Evolutionary conservation across 2,888 invertebrate species (phyloP).

Genomic region (Drosophila lacicola): DNA sequence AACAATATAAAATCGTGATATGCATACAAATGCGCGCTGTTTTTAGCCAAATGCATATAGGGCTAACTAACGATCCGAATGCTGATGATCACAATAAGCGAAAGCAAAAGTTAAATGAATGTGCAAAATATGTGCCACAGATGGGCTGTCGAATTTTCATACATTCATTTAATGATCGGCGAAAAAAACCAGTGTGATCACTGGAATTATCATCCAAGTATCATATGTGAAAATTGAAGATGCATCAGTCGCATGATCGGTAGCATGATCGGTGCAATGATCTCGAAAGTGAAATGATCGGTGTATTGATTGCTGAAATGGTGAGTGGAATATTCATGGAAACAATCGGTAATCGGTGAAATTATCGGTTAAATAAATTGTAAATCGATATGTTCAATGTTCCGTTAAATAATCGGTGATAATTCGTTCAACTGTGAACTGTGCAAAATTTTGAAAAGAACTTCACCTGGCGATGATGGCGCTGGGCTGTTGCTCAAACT

Average conservation of each 20-base stretch:
- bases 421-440: conserved; percentile 21
- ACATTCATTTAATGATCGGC: conserved; percentile 16
- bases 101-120: conserved; percentile 42
- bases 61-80: conserved; percentile 20
- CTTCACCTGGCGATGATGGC: conserved; percentile 87
- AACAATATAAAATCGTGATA: conserved; percentile 9
- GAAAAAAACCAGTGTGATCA: no score
- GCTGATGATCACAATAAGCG: conserved; percentile 24
- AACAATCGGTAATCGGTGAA: conserved; percentile 11
- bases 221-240: no score
- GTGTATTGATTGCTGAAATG: conserved; percentile 4
- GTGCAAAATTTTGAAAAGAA: conserved; percentile 53
- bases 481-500: conserved; percentile 87
- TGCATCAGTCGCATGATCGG: no score
- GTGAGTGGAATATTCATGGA: conserved; percentile 3
- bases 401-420: conserved; percentile 11
- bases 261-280: no score
- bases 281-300: background rate
- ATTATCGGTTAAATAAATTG: conserved; percentile 3
- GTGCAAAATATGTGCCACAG: conserved; percentile 27
- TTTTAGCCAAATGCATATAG: conserved; percentile 33
- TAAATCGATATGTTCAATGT: conserved; percentile 3
- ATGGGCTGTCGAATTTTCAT: conserved; percentile 5
- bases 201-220: no score
- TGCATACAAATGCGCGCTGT: conserved; percentile 60